Evolutionary conservation across 2,113 vertebrate species (phyloP).

Genomic region (Callospermophilus lateralis): DNA sequence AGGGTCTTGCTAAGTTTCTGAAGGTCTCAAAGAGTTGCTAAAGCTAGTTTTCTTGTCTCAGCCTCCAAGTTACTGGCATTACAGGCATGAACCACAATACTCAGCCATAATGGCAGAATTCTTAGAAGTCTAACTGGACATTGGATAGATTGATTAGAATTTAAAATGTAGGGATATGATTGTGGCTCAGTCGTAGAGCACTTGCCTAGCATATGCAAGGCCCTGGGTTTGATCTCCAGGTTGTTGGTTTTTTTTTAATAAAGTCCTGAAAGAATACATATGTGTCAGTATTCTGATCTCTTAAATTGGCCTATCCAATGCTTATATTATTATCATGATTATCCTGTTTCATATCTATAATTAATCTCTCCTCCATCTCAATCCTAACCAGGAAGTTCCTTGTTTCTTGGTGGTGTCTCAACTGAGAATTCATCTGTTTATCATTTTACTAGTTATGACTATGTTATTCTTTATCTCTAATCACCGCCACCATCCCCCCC

Average conservation of each 20-base stretch:
- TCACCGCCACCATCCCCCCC: fast-evolving
- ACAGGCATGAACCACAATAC: too few species aligned
- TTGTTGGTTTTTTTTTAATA: too few species aligned
- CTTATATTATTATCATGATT: not conserved
- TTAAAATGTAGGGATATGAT: too few species aligned
- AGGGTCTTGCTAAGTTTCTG: too few species aligned
- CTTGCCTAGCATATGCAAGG: too few species aligned
- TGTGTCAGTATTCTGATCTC: not conserved
- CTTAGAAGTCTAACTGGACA: not conserved
- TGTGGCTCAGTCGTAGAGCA: too few species aligned
- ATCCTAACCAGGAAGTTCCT: not conserved
- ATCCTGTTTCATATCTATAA: not conserved
- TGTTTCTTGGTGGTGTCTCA: not conserved
- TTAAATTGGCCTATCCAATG: not conserved
- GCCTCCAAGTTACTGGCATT: too few species aligned
- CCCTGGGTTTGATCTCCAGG: too few species aligned
- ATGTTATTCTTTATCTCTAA: not conserved
- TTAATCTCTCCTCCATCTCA: not conserved
- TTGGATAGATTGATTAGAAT: not conserved
- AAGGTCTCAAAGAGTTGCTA: too few species aligned
- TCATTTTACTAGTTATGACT: not conserved
- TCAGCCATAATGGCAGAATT: not conserved
- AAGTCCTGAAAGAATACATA: not conserved
- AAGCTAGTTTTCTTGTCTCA: too few species aligned
- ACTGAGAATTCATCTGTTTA: not conserved